A percentile compares a stretch with the other conserved stretches of the same genome.
Evolutionary conservation across 2,113 vertebrate species (phyloP).

Genomic region (Leucopsar rothschildi): DNA sequence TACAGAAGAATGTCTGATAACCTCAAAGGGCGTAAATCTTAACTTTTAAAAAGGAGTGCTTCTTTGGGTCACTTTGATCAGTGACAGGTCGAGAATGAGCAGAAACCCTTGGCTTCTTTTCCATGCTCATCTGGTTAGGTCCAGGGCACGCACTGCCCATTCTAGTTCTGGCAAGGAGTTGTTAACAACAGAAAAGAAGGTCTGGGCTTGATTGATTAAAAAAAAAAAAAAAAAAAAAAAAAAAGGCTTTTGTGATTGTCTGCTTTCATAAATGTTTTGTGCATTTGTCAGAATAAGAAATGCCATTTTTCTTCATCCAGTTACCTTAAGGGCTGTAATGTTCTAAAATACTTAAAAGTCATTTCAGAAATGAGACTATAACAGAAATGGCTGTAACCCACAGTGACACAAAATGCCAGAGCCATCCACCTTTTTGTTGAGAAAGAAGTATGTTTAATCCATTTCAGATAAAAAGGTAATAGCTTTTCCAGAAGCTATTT

Average conservation of each 20-base stretch:
- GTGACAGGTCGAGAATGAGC: conserved; percentile 87
- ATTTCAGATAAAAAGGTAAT: conserved; percentile 66
- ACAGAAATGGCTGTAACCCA: conserved; percentile 49
- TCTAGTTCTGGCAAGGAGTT: conserved; percentile 53
- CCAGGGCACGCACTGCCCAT: conserved; percentile 48
- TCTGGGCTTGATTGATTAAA: conserved; percentile 57
- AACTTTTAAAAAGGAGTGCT: conserved; percentile 78
- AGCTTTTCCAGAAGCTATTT: conserved; percentile 58
- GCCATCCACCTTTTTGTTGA: conserved; percentile 50
- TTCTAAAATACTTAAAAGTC: conserved; percentile 59
- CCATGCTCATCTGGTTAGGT: conserved; percentile 55
- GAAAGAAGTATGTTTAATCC: conserved; percentile 55
- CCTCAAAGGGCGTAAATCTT: conserved; percentile 68
- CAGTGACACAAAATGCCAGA: conserved; percentile 62
- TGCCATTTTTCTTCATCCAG: conserved; percentile 44
- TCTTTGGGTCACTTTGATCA: conserved; percentile 85
- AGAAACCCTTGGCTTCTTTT: conserved; percentile 75
- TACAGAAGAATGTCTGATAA: conserved; percentile 71
- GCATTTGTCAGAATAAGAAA: conserved; percentile 53
- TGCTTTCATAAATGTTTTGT: conserved; percentile 62
- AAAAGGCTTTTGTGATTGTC: conserved; percentile 42
- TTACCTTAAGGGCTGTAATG: conserved; percentile 46
- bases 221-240: neutral
- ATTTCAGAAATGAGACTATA: conserved; percentile 57
- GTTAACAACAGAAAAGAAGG: conserved; percentile 57